Evolutionary conservation across 2,113 vertebrate genomes (phyloP).

Genomic region (Peromyscus californicus): DNA sequence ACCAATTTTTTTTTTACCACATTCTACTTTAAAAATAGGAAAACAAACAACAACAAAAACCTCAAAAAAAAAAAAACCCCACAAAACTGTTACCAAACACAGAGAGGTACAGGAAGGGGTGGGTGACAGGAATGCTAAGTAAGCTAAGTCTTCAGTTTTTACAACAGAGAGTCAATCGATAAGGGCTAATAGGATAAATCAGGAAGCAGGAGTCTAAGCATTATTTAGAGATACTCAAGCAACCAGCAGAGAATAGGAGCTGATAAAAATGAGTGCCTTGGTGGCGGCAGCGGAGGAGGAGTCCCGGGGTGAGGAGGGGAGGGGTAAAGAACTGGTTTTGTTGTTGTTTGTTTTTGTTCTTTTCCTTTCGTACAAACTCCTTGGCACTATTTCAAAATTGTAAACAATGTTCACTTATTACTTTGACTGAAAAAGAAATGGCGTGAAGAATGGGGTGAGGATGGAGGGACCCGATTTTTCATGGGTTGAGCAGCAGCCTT

Average conservation of each 20-base stretch:
- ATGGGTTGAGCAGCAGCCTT: neutral
- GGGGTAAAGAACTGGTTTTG: neutral
- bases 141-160: constrained; percentile 44
- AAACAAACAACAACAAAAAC: neutral
- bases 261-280: neutral
- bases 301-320: neutral
- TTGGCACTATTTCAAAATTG: constrained; percentile 53
- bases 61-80: neutral
- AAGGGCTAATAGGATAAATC: constrained; percentile 49
- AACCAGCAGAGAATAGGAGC: neutral
- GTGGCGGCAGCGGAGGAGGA: no score
- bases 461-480: neutral
- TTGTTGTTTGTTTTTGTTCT: neutral
- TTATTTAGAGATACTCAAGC: constrained; percentile 19
- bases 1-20: neutral
- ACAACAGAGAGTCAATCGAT: constrained; percentile 32
- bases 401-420: constrained; percentile 46
- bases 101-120: neutral
- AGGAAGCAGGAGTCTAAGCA: constrained; percentile 40
- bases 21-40: constrained; percentile 36
- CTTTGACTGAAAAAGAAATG: constrained; percentile 58
- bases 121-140: neutral
- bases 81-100: constrained; percentile 27
- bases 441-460: neutral
- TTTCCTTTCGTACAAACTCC: neutral